These are phyloP conservation scores for Lycopodina hypogea DNA, from an alignment of 37 sponge, comb jelly and placozoan species.

Conservation along the genomic window DNA sequence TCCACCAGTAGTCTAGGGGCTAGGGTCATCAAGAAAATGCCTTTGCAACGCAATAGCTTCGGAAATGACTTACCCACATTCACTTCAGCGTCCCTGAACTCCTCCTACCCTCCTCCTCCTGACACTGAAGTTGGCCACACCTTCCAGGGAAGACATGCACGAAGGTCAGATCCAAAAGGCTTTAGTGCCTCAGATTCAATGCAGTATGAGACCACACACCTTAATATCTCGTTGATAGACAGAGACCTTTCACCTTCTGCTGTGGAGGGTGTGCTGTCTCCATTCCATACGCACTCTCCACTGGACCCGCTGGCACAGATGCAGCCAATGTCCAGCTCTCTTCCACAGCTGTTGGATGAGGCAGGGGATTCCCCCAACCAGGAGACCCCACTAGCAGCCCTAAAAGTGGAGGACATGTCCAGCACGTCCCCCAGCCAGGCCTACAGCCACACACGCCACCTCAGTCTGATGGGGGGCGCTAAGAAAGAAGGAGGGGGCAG, in stretches of 20 bases:
- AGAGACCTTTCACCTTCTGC: background rate
- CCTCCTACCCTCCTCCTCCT: background rate
- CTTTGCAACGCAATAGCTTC: too few species aligned
- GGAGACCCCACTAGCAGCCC: too few species aligned
- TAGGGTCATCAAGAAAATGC: background rate
- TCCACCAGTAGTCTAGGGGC: background rate
- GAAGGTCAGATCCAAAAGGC: background rate
- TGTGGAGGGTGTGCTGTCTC: background rate
- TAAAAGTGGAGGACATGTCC: background rate
- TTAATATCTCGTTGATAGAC: constrained; percentile 6
- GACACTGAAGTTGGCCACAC: background rate
- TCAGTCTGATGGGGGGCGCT: constrained; percentile 5
- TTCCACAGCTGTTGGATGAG: constrained; percentile 16
- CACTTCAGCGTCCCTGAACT: background rate
- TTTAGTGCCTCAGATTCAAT: constrained; percentile 2
- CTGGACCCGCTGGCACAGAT: constrained; percentile 16
- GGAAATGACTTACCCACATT: background rate
- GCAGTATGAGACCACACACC: constrained; percentile 7
- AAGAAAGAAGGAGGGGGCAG: background rate
- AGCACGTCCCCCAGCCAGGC: background rate
- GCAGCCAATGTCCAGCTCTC: constrained; percentile 20
- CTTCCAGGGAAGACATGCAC: background rate
- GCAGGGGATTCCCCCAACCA: constrained; percentile 12
- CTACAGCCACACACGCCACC: constrained; percentile 20
- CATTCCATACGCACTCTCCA: background rate